Evolutionary conservation across 2,888 invertebrate genomes (phyloP).

Genomic region (Ochropleura plecta): DNA sequence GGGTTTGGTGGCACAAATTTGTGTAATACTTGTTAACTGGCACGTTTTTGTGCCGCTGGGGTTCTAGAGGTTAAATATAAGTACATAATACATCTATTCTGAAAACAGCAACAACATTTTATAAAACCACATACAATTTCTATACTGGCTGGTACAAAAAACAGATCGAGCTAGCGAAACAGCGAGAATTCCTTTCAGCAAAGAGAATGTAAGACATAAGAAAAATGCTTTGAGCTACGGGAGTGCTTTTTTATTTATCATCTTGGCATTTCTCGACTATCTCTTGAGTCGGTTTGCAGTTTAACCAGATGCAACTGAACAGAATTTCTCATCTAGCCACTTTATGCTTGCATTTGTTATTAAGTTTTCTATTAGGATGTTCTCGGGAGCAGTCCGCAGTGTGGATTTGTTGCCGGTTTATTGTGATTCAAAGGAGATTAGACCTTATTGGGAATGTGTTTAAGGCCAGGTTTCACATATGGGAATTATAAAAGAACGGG

Average conservation of each 20-base stretch:
- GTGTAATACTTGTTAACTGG: too few species aligned
- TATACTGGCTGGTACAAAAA: conserved; percentile 15
- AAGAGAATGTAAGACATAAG: conserved; percentile 35
- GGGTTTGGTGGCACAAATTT: too few species aligned
- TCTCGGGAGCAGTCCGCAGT: neutral
- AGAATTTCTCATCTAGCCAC: neutral
- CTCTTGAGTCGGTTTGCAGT: neutral
- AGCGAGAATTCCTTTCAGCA: conserved; percentile 47
- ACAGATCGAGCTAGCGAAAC: conserved; percentile 22
- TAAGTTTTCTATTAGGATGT: neutral
- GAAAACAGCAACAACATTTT: neutral
- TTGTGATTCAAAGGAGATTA: neutral
- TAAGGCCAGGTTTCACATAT: neutral
- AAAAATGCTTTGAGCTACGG: conserved; percentile 47
- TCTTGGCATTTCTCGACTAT: conserved; percentile 20
- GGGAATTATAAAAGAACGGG: neutral
- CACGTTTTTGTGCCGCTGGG: too few species aligned
- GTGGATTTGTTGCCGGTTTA: neutral
- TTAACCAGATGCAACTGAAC: conserved; percentile 18
- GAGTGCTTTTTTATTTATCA: conserved; percentile 47
- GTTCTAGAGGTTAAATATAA: neutral
- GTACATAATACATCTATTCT: neutral
- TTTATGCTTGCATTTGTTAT: neutral
- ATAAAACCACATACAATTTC: conserved; percentile 8
- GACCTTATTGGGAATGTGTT: neutral